Conservation (phyloP, 1,140 invertebrate genomes). For the Papilio glaucus region DNA sequence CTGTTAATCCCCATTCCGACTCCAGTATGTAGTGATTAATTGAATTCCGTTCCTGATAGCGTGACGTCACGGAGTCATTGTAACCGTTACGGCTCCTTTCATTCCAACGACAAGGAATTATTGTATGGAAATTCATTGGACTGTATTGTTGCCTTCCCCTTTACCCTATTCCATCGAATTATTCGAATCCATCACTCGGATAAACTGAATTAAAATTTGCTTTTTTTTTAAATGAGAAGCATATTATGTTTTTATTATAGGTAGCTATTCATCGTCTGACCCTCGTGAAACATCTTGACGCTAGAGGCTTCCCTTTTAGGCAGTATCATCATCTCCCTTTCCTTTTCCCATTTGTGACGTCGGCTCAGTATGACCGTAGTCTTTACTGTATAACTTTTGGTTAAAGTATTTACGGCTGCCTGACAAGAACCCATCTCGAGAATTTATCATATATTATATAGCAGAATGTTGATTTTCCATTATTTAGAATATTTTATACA, state of each 20-base stretch:
- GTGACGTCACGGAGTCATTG: slow-evolving; percentile 29
- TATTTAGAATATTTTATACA: no score
- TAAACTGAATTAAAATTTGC: not conserved
- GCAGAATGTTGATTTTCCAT: no score
- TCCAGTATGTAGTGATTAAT: slow-evolving; percentile 29
- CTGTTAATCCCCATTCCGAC: slow-evolving; percentile 15
- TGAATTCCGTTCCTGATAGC: slow-evolving; percentile 30
- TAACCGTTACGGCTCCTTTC: slow-evolving; percentile 7
- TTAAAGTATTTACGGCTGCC: no score
- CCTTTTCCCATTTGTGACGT: no score
- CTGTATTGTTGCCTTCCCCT: slow-evolving; percentile 28
- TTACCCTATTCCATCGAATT: not conserved
- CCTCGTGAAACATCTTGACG: no score
- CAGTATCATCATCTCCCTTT: no score
- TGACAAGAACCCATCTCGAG: no score
- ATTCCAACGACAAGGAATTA: slow-evolving; percentile 13
- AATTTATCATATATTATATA: no score
- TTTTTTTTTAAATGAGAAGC: not conserved
- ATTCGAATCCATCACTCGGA: not conserved
- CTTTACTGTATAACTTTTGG: no score
- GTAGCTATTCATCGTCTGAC: no score
- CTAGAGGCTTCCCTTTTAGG: no score
- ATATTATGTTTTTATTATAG: not conserved
- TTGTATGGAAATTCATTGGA: slow-evolving; percentile 28
- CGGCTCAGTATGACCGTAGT: no score